phyloP scores from a whole-genome alignment of 1,140 invertebrate genomes.

The Ceratosolen solmsi region DNA sequence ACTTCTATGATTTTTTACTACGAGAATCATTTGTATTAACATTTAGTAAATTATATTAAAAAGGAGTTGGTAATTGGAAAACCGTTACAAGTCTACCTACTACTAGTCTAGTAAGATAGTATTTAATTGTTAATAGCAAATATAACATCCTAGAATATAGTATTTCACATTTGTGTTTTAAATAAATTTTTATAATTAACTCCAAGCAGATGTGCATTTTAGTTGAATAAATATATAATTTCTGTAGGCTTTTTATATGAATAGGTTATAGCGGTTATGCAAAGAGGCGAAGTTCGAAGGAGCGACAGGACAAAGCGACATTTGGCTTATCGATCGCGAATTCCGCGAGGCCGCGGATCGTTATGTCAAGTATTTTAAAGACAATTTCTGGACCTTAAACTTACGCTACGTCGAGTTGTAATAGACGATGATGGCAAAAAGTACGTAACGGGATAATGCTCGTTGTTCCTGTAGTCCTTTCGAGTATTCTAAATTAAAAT shows the following conservation, averaged over 20 bases:
- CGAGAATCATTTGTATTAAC: no score
- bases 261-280: background rate
- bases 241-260: background rate
- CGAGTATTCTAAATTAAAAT: slow-evolving; percentile 27
- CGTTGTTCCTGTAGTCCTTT: background rate
- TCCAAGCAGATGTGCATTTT: background rate
- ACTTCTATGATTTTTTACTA: no score
- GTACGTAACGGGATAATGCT: slow-evolving; percentile 53
- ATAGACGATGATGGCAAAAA: slow-evolving; percentile 61
- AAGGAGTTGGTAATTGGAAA: no score
- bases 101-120: no score
- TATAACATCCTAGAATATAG: background rate
- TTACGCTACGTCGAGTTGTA: slow-evolving; percentile 49
- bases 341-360: slow-evolving; percentile 26
- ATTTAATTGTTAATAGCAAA: no score
- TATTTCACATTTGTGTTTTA: background rate
- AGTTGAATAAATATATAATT: slow-evolving; percentile 18
- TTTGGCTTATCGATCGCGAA: slow-evolving; percentile 42
- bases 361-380: slow-evolving; percentile 36
- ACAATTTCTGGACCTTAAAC: slow-evolving; percentile 37
- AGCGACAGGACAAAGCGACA: slow-evolving; percentile 45
- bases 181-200: background rate
- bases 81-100: no score
- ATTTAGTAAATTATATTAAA: no score
- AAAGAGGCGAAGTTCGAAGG: slow-evolving; percentile 23